phyloP scores from a whole-genome alignment of 2,888 invertebrate genomes.

The Rhimphoctona megacephalus region DNA sequence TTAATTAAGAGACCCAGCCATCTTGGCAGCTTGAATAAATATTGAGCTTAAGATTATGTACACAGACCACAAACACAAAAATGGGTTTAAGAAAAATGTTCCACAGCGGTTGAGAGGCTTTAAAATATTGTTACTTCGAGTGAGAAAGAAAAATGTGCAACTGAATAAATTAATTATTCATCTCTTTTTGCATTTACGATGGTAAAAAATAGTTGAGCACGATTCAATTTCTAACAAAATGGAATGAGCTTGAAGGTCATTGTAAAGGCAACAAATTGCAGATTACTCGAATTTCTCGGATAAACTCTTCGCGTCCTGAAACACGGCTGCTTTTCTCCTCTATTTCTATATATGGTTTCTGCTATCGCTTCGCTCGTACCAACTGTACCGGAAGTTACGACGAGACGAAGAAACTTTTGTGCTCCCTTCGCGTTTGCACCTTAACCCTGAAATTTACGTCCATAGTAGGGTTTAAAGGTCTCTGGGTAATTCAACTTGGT shows the following conservation, averaged over 20 bases:
- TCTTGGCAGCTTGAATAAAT: background rate
- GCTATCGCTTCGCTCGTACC: conserved; percentile 27
- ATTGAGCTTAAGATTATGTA: background rate
- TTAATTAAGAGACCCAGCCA: background rate
- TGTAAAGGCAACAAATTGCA: conserved; percentile 58
- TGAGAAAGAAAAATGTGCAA: background rate
- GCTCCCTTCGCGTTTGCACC: conserved; percentile 71
- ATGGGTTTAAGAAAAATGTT: background rate
- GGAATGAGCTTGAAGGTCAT: background rate
- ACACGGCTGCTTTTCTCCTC: conserved; percentile 38
- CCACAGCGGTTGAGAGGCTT: no score
- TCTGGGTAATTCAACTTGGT: conserved; percentile 69
- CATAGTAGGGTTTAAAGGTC: conserved; percentile 70
- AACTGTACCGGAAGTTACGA: conserved; percentile 70
- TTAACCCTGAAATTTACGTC: conserved; percentile 73
- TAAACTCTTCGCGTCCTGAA: conserved; percentile 41
- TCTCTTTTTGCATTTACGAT: background rate
- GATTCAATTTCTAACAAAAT: conserved; percentile 8
- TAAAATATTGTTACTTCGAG: background rate
- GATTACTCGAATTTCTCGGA: conserved; percentile 64
- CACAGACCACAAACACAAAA: background rate
- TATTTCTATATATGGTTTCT: conserved; percentile 35
- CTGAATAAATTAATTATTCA: background rate
- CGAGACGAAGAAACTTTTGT: conserved; percentile 72
- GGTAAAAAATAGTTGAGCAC: conserved; percentile 18